Conservation (phyloP, 2,797 vertebrate species). For the Schizopygopsis malacanthus region DNA sequence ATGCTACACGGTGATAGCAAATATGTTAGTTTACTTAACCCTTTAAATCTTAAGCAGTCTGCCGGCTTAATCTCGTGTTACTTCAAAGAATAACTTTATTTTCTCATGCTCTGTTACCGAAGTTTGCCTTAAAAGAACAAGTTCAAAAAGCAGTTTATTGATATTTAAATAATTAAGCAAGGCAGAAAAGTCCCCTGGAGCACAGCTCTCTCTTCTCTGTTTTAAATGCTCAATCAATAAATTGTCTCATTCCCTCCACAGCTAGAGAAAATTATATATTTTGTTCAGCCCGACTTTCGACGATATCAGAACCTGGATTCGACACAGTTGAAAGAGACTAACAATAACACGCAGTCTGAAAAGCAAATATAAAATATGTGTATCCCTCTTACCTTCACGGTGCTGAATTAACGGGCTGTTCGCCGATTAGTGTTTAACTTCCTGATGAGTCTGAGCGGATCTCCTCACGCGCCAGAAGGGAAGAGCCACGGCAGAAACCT, state of each 20-base stretch:
- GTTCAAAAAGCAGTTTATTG: neutral
- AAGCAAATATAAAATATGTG: neutral
- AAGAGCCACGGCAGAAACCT: constrained; percentile 4
- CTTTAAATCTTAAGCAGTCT: neutral
- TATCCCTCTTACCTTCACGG: constrained; percentile 2
- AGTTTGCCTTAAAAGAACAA: neutral
- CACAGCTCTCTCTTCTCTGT: neutral
- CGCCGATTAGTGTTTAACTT: constrained; percentile 8
- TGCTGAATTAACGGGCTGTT: neutral
- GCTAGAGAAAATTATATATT: neutral
- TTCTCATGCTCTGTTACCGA: neutral
- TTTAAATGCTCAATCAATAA: neutral
- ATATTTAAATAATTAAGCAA: neutral
- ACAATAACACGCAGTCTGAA: neutral
- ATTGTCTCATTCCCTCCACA: neutral
- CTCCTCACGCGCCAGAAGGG: constrained; percentile 13
- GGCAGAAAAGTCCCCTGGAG: neutral
- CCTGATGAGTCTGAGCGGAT: constrained; percentile 15
- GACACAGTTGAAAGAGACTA: neutral
- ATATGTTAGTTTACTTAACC: neutral
- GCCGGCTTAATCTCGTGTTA: neutral
- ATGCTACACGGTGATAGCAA: neutral
- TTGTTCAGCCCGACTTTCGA: constrained; percentile 16
- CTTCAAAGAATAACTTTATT: neutral
- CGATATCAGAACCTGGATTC: neutral